Evolutionary conservation across 2,888 invertebrate genomes (phyloP).

Genomic region (Caenorhabditis uteleia): DNA sequence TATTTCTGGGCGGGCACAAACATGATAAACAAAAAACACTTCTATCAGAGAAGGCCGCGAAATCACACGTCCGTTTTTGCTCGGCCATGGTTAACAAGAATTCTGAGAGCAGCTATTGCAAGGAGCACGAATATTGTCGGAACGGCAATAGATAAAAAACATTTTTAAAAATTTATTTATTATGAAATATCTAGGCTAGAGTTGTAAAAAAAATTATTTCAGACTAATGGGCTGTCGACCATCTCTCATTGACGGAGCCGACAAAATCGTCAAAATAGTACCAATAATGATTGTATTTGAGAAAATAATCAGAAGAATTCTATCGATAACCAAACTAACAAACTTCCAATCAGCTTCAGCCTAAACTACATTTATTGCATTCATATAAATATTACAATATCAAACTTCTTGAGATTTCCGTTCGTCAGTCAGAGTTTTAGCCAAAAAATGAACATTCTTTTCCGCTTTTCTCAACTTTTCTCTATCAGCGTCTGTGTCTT

Average conservation of each 20-base stretch:
- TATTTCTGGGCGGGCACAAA: too few species aligned
- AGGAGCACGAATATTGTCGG: too few species aligned
- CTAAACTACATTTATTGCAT: conserved; percentile 18
- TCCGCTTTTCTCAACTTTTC: conserved; percentile 53
- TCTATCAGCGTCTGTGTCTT: conserved; percentile 33
- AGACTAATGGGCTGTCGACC: conserved; percentile 13
- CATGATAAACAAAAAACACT: too few species aligned
- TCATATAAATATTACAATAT: background rate
- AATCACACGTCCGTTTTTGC: too few species aligned
- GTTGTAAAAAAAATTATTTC: too few species aligned
- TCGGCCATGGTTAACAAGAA: too few species aligned
- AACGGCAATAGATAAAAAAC: too few species aligned
- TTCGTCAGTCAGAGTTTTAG: conserved; percentile 49
- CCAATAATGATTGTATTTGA: conserved; percentile 49
- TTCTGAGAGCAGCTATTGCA: too few species aligned
- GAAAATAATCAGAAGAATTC: conserved; percentile 62
- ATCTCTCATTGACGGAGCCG: conserved; percentile 60
- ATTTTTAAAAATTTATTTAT: too few species aligned
- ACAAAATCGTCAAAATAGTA: conserved; percentile 48
- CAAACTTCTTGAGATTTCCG: conserved; percentile 57
- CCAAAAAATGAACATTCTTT: conserved; percentile 65
- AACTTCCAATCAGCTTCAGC: conserved; percentile 66
- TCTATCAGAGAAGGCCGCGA: too few species aligned
- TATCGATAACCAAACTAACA: conserved; percentile 63
- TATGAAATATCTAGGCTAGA: too few species aligned